Evolutionary conservation across 2,888 invertebrate genomes (phyloP), one percentile per base, ranked within the genome.

Genomic region (Agrotis exclamationis): DNA sequence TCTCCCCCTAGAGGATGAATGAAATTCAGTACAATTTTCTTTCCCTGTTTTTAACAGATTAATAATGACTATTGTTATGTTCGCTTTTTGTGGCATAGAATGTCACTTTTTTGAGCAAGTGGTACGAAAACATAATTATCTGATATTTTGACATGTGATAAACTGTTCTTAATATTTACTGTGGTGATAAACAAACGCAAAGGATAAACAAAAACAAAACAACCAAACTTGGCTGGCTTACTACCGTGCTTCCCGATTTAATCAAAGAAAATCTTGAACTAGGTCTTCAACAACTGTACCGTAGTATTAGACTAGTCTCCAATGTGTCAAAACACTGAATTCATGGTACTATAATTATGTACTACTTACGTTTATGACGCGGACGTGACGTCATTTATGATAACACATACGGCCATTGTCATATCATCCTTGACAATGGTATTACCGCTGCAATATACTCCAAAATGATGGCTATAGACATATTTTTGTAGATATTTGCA

Each of bases 351-450:
- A 44, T 53, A 22, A 16, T 53, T 24, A 22, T 20, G 1, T n/a
- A 20, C 63, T 18, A 5, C 3, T n/a, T 33, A 20, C 13, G 22
- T 20, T 48, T 20, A 13, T 44, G 20, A 4, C 22, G 63, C 77
- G 48, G 20, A 4, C 22, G 63, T 77, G 48, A 67, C 60, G 53
- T 64, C 53, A 69, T 20, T 39, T 1, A 20, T 39, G 69, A 71
- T 57, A 71, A 71, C 39, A 48, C 20, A 48, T 50, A 57, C 65
- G 28, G 28, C 39, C 18, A 67, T 63, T 76, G 66, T 76, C 53
- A 39, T 51, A 51, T 28, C 18, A 59, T 22, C 80, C 80, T 80
- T 82, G 83, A 54, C 74, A 79, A 24, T 82, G 80, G 50, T 22
- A 45, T 56, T 18, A 22, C 2, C 14, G 9, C n/a, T n/a, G 48